Percentiles rank a stretch among this genome's conserved stretches.
Conservation (phyloP, 2,797 vertebrate species). For the Fringilla coelebs region DNA sequence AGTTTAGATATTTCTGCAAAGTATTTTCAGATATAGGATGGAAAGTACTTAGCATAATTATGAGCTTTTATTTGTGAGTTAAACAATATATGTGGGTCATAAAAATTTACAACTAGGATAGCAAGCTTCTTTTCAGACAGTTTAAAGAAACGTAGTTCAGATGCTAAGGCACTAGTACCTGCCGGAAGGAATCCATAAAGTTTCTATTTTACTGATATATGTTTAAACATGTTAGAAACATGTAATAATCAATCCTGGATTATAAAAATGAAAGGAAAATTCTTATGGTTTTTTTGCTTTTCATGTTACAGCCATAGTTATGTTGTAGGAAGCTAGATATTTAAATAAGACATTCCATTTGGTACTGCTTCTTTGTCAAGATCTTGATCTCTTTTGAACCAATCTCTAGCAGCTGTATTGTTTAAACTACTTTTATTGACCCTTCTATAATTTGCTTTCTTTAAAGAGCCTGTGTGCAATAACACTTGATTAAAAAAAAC, state of each 20-base stretch:
- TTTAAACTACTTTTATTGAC: constrained; percentile 67
- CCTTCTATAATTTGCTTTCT: constrained; percentile 73
- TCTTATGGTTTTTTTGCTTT: constrained; percentile 31
- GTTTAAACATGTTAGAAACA: constrained; percentile 77
- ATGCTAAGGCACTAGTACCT: constrained; percentile 78
- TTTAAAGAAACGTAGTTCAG: constrained; percentile 56
- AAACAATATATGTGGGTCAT: not conserved
- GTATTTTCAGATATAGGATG: not conserved
- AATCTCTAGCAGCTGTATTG: constrained; percentile 61
- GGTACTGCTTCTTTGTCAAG: constrained; percentile 44
- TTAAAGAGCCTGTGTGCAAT: constrained; percentile 72
- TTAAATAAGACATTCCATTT: constrained; percentile 10
- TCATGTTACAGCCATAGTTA: not conserved
- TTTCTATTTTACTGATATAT: constrained; percentile 74
- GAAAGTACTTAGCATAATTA: not conserved
- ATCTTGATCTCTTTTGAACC: constrained; percentile 59
- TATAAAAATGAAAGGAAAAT: not conserved
- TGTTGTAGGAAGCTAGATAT: not conserved
- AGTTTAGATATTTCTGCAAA: not conserved
- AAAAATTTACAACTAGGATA: not conserved
- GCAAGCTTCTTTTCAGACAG: not conserved
- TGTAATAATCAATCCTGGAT: constrained; percentile 68
- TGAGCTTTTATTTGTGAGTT: not conserved
- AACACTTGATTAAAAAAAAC: constrained; percentile 76
- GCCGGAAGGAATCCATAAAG: constrained; percentile 64